Evolutionary conservation across 2,797 vertebrate species (phyloP), one percentile per base, ranked within the genome.

Genomic region (Sebastes baramenuke): DNA sequence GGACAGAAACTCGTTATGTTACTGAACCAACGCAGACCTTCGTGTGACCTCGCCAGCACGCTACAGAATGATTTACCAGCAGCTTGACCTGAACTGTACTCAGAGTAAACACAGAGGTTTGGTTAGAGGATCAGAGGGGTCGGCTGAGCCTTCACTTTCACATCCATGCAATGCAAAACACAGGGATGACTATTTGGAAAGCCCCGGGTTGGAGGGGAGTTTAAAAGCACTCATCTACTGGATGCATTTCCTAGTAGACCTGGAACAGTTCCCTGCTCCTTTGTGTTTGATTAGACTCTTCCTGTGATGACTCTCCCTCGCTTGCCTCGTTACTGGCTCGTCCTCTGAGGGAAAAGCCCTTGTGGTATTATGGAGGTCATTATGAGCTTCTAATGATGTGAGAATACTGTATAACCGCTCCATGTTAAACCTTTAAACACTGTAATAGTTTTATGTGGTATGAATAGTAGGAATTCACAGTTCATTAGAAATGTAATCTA

Each of bases 31-130:
- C 2, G 3, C 64, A 16, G 67, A 75, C 77, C 60, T 89, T 67
- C 30, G 25, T 11, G 46, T 64, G 81, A 88, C 88, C 89, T 74
- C 11, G 38, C n/a, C 42, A 42, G 46, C 42, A 46, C 2, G 29
- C 32, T 64, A 13, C 72, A 27, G 12, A 92, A 92, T 91, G 73
- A 91, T 92, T 90, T 74, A 91, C 91, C 82, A 78, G 82, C 79
- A 74, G 82, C 11, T 52, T 18, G 20, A 67, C n/a, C 52, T 32
- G 52, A 38, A 18, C 72, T 36, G 76, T 49, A 6, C 20, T 18
- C 52, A 4, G 72, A 18, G 59, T 12, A 66, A 81, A 87, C 77
- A 82, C 62, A 16, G 30, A 32, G 77, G 18, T 25, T 49, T 42
- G 75, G 52, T 13, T 14, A 0, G 6, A 32, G 11, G 61, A 24